These are phyloP conservation scores for Epinephelus malabaricus DNA, from an alignment of 2,797 vertebrate species.

Conservation along the genomic window DNA sequence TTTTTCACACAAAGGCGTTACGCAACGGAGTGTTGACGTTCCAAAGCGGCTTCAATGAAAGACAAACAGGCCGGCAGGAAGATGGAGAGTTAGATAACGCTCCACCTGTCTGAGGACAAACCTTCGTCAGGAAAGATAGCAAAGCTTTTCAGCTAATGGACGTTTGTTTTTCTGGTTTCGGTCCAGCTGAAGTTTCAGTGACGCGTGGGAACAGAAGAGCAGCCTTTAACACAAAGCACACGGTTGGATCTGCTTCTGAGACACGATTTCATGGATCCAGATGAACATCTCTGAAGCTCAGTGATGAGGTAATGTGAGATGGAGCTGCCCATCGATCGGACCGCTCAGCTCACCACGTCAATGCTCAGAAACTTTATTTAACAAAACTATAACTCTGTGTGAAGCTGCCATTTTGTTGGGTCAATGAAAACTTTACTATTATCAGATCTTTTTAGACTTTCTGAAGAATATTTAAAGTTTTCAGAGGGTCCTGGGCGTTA, in stretches of 20 bases:
- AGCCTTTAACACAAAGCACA: conserved; percentile 59
- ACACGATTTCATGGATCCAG: conserved; percentile 30
- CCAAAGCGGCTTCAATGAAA: conserved; percentile 38
- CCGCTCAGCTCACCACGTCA: background rate
- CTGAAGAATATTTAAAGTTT: too few relatives aligned
- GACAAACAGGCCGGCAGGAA: conserved; percentile 40
- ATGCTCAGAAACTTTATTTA: background rate
- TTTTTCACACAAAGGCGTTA: conserved; percentile 14
- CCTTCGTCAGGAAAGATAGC: conserved; percentile 27
- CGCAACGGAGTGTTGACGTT: conserved; percentile 41
- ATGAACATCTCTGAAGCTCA: conserved; percentile 10
- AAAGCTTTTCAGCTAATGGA: conserved; percentile 36
- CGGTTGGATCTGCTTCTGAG: conserved; percentile 24
- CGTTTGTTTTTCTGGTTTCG: conserved; percentile 52
- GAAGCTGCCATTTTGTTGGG: too few relatives aligned
- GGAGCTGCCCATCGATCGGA: conserved; percentile 45
- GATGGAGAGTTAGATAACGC: conserved; percentile 45
- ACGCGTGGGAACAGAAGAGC: conserved; percentile 43
- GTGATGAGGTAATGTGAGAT: conserved; percentile 52
- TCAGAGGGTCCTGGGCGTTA: too few relatives aligned
- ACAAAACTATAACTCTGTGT: background rate
- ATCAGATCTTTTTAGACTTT: too few relatives aligned
- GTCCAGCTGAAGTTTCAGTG: conserved; percentile 21
- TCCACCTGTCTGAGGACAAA: conserved; percentile 55
- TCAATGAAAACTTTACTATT: too few relatives aligned